phyloP scores from a whole-genome alignment of 2,888 invertebrate species.

The Thymelicus lineola region DNA sequence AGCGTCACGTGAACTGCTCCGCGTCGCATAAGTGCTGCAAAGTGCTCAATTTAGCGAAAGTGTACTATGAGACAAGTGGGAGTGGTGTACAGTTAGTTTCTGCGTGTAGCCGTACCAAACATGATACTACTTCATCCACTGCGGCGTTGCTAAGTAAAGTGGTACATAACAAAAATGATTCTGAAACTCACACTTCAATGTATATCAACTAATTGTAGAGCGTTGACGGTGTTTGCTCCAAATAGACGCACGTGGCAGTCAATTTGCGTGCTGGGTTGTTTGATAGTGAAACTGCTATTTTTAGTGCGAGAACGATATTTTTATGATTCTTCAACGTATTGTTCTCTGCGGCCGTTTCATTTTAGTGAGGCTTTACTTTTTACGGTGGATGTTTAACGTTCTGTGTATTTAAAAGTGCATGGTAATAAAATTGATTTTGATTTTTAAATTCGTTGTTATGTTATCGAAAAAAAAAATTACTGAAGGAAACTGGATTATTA shows the following conservation, averaged over 20 bases:
- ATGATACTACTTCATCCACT: conserved; percentile 19
- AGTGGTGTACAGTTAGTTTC: conserved; percentile 27
- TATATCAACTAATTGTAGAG: conserved; percentile 10
- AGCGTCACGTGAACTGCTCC: conserved; percentile 32
- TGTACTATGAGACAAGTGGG: conserved; percentile 37
- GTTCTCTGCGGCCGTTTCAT: conserved; percentile 10
- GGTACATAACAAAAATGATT: no score
- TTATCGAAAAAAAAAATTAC: no score
- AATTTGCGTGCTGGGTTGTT: conserved; percentile 24
- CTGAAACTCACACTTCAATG: conserved; percentile 3
- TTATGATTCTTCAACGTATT: conserved; percentile 26
- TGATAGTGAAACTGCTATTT: conserved; percentile 36
- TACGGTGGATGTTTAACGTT: neutral
- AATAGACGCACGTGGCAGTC: conserved; percentile 1
- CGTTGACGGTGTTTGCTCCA: conserved; percentile 3
- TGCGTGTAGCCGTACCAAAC: conserved; percentile 18
- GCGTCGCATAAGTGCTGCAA: conserved; percentile 36
- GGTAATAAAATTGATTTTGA: no score
- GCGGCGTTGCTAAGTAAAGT: neutral
- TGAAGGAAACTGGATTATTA: no score
- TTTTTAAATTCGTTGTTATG: no score
- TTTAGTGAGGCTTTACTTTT: conserved; percentile 6
- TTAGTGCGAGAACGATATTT: conserved; percentile 23
- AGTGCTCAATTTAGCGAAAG: conserved; percentile 39
- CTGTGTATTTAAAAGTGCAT: neutral